A percentile compares a stretch with the other conserved stretches of the same genome.
phyloP scores from a whole-genome alignment of 2,888 invertebrate genomes.

The Carcina quercana region DNA sequence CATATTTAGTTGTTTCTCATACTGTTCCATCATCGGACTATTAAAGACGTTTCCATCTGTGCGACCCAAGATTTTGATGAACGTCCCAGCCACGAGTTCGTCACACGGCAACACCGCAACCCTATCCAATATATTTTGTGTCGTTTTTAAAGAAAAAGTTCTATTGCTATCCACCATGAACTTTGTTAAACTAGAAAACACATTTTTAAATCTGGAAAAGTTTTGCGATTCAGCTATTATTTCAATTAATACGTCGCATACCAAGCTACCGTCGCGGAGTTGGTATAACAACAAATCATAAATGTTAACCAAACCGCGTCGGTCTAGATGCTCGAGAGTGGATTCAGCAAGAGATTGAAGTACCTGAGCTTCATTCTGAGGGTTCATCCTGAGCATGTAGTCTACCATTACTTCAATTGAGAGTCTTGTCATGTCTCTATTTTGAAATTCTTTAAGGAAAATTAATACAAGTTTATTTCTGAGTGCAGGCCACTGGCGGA shows the following conservation, averaged over 20 bases:
- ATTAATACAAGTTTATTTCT: conserved; percentile 29
- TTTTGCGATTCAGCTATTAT: conserved; percentile 48
- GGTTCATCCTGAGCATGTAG: conserved; percentile 17
- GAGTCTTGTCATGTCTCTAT: conserved; percentile 32
- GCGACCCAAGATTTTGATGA: conserved; percentile 35
- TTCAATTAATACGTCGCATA: conserved; percentile 44
- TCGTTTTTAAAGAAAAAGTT: conserved; percentile 29
- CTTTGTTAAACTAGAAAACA: conserved; percentile 41
- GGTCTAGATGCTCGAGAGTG: conserved; percentile 38
- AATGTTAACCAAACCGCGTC: conserved; percentile 26
- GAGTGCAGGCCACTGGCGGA: conserved; percentile 23
- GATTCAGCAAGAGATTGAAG: too few species aligned
- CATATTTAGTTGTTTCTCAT: conserved; percentile 40
- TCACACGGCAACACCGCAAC: conserved; percentile 48
- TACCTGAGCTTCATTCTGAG: conserved; percentile 25
- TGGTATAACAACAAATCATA: conserved; percentile 31
- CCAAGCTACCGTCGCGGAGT: conserved; percentile 10
- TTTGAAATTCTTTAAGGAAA: conserved; percentile 35
- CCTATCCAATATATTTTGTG: conserved; percentile 41
- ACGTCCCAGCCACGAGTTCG: conserved; percentile 26
- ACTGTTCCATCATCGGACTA: conserved; percentile 28
- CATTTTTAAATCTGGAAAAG: conserved; percentile 47
- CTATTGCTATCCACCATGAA: conserved; percentile 31
- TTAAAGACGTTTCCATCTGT: conserved; percentile 35
- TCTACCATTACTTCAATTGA: conserved; percentile 45